phyloP scores from a whole-genome alignment of 2,888 invertebrate genomes.

The Sylvicola cinctus region DNA sequence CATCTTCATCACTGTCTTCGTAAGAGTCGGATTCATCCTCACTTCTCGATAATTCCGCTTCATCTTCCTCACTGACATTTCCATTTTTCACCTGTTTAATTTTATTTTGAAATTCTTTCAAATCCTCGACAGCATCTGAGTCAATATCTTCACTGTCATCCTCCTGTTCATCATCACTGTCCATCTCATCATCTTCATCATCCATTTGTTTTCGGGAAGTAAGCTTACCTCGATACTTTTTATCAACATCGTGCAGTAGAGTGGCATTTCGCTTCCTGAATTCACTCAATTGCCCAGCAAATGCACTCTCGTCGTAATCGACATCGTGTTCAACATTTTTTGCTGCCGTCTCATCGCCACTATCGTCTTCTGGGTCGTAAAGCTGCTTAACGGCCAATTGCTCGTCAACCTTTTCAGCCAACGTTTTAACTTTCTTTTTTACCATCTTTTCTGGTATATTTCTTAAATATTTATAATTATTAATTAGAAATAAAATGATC shows the following conservation, averaged over 20 bases:
- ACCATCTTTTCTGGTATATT: no score
- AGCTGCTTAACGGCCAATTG: background rate
- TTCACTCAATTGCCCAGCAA: constrained; percentile 27
- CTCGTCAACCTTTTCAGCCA: background rate
- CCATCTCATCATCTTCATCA: constrained; percentile 7
- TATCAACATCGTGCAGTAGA: constrained; percentile 45
- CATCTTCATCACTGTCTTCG: constrained; percentile 13
- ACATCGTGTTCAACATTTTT: background rate
- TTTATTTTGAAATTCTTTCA: constrained; percentile 7
- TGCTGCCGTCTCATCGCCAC: background rate
- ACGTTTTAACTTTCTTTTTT: background rate
- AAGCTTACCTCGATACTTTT: constrained; percentile 54
- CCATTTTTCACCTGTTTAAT: constrained; percentile 5
- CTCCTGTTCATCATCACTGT: background rate
- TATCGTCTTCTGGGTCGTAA: background rate
- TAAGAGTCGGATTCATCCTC: constrained; percentile 14
- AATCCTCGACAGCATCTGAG: constrained; percentile 6
- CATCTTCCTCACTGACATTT: constrained; percentile 7
- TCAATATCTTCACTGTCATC: constrained; percentile 4
- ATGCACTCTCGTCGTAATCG: background rate
- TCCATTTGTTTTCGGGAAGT: constrained; percentile 29
- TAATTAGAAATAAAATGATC: no score
- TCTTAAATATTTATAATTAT: no score
- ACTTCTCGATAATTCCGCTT: constrained; percentile 13
- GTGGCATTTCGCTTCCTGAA: constrained; percentile 45